Evolutionary conservation across 1,140 invertebrate genomes (phyloP).

Genomic region (Bradynema listronoti): DNA sequence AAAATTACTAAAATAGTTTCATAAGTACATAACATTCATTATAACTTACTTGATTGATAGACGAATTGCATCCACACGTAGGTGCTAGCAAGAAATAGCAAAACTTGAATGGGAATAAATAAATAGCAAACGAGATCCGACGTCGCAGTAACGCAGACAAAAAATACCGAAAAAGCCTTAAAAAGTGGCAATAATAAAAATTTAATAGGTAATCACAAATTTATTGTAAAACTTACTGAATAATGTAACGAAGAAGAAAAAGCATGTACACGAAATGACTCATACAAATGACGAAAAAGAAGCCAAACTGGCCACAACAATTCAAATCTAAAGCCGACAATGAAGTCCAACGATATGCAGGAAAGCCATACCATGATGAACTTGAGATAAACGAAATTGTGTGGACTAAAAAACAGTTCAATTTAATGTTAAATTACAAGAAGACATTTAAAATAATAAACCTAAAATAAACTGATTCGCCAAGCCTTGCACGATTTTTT

Average conservation of each 20-base stretch:
- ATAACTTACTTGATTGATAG: conserved; percentile 82
- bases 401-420: conserved; percentile 64
- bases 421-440: conserved; percentile 9
- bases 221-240: conserved; percentile 39
- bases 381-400: conserved; percentile 87
- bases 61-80: conserved; percentile 98
- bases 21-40: neutral
- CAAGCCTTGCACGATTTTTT: conserved; percentile 33
- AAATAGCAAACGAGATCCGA: conserved; percentile 98
- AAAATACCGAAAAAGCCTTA: conserved; percentile 94
- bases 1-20: too few relatives aligned
- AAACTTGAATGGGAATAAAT: conserved; percentile 84
- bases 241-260: conserved; percentile 66
- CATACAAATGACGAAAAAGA: conserved; percentile 85
- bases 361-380: conserved; percentile 89
- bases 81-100: conserved; percentile 81
- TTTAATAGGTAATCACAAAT: too few relatives aligned
- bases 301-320: conserved; percentile 98
- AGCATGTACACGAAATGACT: conserved; percentile 97
- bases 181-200: conserved; percentile 50
- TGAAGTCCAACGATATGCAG: conserved; percentile 89
- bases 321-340: conserved; percentile 97
- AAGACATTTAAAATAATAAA: conserved; percentile 17
- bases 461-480: conserved; percentile 48
- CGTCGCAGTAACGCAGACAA: conserved; percentile 92